A percentile compares a stretch with the other conserved stretches of the same genome.
Evolutionary conservation across 2,113 vertebrate genomes (phyloP).

Genomic region (Onychorhynchus coronatus): DNA sequence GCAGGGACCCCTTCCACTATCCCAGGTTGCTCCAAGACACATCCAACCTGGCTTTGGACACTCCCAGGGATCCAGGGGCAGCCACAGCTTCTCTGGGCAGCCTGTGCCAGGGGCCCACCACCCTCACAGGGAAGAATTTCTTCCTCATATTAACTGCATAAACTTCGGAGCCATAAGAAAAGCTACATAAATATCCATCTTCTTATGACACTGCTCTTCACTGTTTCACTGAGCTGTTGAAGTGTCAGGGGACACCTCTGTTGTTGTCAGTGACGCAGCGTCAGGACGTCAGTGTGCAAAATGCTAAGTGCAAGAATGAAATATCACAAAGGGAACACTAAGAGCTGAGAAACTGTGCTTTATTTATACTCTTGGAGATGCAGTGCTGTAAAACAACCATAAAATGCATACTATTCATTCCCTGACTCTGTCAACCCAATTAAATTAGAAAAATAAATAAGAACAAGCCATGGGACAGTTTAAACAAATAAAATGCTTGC

Average conservation of each 20-base stretch:
- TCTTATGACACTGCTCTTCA: neutral
- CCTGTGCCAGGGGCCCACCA: neutral
- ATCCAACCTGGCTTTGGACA: neutral
- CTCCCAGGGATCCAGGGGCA: neutral
- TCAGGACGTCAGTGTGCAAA: neutral
- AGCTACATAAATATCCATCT: neutral
- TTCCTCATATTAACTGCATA: neutral
- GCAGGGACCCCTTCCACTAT: neutral
- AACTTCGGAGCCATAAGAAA: neutral
- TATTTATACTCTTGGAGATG: neutral
- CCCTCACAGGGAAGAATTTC: neutral
- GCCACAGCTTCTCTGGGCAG: neutral
- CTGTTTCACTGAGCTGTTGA: neutral
- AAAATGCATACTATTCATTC: slow-evolving; percentile 2
- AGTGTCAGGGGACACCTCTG: neutral
- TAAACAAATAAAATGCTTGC: slow-evolving; percentile 26
- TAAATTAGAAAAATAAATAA: slow-evolving; percentile 36
- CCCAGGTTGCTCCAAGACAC: neutral
- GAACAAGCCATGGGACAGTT: neutral
- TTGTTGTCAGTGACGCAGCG: neutral
- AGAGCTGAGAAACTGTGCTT: neutral
- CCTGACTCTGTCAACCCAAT: neutral
- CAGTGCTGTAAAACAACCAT: neutral
- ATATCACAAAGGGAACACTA: neutral
- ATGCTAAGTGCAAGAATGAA: neutral